Evolutionary conservation across 2,888 invertebrate genomes (phyloP).

Genomic region (Dryocosmus kuriphilus): DNA sequence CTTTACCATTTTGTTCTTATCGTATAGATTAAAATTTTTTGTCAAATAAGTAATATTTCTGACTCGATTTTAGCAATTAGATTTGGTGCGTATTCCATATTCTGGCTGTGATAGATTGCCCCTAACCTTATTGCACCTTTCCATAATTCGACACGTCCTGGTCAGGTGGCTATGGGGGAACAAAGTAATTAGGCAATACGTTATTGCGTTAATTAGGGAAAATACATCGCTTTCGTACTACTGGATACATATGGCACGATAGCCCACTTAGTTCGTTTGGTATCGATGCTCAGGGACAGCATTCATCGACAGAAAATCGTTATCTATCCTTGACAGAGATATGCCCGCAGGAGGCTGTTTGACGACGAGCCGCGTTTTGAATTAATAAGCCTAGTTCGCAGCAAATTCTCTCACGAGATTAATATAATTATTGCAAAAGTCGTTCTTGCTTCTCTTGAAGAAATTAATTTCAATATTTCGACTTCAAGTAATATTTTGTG

Average conservation of each 20-base stretch:
- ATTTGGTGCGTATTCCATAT: neutral
- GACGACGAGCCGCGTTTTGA: slow-evolving; percentile 40
- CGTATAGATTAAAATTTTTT: neutral
- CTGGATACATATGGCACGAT: slow-evolving; percentile 43
- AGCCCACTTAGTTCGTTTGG: slow-evolving; percentile 46
- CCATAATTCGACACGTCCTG: slow-evolving; percentile 50
- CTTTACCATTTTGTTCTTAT: neutral
- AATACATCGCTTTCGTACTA: slow-evolving; percentile 55
- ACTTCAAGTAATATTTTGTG: no score
- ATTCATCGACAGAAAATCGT: slow-evolving; percentile 58
- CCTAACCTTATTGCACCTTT: slow-evolving; percentile 8
- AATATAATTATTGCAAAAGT: neutral
- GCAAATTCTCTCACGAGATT: neutral
- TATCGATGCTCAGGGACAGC: slow-evolving; percentile 42
- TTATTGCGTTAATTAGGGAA: slow-evolving; percentile 55
- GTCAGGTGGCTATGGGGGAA: slow-evolving; percentile 45
- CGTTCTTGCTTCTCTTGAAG: slow-evolving; percentile 29
- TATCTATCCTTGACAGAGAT: slow-evolving; percentile 51
- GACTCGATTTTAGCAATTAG: neutral
- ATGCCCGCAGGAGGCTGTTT: slow-evolving; percentile 41
- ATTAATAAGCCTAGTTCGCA: slow-evolving; percentile 43
- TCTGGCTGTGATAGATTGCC: neutral
- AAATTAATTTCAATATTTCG: neutral
- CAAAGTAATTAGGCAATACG: slow-evolving; percentile 51
- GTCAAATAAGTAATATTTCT: neutral